These are phyloP conservation scores for Andrena minutula DNA, from an alignment of 2,888 invertebrate species.

Conservation along the genomic window DNA sequence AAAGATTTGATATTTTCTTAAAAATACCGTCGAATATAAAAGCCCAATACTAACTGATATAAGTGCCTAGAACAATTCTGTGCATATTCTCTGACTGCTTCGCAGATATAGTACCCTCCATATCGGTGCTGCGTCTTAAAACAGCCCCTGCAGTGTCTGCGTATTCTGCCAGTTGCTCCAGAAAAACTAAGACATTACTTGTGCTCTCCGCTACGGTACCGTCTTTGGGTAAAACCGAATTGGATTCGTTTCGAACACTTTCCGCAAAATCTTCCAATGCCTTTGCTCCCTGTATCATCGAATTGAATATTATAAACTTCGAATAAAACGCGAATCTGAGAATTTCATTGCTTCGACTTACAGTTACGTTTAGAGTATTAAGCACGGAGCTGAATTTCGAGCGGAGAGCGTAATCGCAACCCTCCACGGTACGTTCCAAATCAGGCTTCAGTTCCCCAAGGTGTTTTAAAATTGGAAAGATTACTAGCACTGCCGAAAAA, in stretches of 20 bases:
- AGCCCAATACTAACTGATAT: conserved; percentile 89
- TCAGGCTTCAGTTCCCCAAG: conserved; percentile 91
- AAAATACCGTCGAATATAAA: not conserved
- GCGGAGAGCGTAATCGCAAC: conserved; percentile 89
- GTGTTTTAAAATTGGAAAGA: conserved; percentile 94
- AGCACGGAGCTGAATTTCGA: conserved; percentile 91
- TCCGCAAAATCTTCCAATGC: conserved; percentile 97
- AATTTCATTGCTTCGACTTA: conserved; percentile 83
- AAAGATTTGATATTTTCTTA: not conserved
- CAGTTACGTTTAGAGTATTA: conserved; percentile 91
- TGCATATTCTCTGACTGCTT: conserved; percentile 87
- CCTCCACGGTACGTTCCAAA: conserved; percentile 91
- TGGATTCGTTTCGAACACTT: conserved; percentile 91
- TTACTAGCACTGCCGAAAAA: conserved; percentile 91
- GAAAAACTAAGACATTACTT: conserved; percentile 96
- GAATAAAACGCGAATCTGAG: not conserved
- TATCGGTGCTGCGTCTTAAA: conserved; percentile 83
- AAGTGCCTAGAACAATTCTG: conserved; percentile 90
- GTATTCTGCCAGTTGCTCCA: conserved; percentile 94
- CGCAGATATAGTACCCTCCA: conserved; percentile 86
- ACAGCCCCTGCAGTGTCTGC: conserved; percentile 91
- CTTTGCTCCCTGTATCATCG: conserved; percentile 90
- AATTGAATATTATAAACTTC: conserved; percentile 2
- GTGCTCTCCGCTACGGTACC: conserved; percentile 99
- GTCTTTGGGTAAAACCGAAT: conserved; percentile 95